Evolutionary conservation across 2,888 invertebrate species (phyloP).

Genomic region (Apoderus coryli): DNA sequence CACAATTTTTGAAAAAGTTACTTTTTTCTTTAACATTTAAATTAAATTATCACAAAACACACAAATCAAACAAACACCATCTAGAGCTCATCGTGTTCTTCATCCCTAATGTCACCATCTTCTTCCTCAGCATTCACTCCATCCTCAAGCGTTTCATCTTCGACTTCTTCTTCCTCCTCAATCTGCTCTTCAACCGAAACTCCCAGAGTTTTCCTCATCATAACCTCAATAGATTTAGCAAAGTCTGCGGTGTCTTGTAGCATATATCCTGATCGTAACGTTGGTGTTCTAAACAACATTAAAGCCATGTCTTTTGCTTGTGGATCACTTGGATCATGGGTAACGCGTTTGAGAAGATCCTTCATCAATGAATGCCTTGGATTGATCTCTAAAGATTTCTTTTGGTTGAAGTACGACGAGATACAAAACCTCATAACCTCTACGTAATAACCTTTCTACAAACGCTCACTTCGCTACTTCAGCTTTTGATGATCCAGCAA

Average conservation of each 20-base stretch:
- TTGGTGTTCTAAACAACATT: conserved; percentile 87
- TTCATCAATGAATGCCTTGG: conserved; percentile 91
- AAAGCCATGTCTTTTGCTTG: conserved; percentile 70
- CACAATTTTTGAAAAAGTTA: too few species aligned
- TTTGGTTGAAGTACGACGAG: conserved; percentile 85
- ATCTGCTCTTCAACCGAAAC: conserved; percentile 57
- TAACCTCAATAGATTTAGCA: conserved; percentile 77
- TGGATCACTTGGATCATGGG: conserved; percentile 60
- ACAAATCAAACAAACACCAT: neutral
- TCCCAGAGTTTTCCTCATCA: conserved; percentile 72
- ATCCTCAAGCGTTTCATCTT: too few species aligned
- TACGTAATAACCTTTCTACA: conserved; percentile 81
- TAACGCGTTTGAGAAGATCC: conserved; percentile 74
- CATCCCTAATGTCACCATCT: conserved; percentile 26
- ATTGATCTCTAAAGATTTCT: conserved; percentile 95
- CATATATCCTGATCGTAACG: conserved; percentile 87
- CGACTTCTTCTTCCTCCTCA: conserved; percentile 34
- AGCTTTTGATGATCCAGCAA: conserved; percentile 74
- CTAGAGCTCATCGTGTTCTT: conserved; percentile 51
- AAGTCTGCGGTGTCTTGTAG: conserved; percentile 75
- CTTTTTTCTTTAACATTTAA: too few species aligned
- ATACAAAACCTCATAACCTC: conserved; percentile 91
- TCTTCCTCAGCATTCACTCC: conserved; percentile 33
- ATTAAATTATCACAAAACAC: conserved; percentile 1
- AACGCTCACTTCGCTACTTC: conserved; percentile 90